These are phyloP conservation scores for Palythoa caribaeorum DNA, from an alignment of 92 coral and sea anemone genomes.

Conservation along the genomic window DNA sequence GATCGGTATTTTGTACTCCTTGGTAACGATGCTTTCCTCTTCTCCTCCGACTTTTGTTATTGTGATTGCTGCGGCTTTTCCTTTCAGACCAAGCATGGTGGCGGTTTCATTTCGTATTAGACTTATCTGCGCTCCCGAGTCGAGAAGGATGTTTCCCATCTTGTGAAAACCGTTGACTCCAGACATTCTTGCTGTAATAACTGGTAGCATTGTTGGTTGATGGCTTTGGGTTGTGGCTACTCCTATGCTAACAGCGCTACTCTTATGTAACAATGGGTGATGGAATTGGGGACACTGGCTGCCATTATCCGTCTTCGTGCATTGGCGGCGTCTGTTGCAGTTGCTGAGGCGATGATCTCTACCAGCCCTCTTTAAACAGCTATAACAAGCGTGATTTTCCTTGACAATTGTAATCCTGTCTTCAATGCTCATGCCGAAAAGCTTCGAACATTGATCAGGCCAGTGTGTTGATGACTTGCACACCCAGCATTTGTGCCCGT, in stretches of 20 bases:
- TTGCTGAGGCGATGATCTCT: constrained; percentile 27
- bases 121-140: constrained; percentile 64
- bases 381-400: constrained; percentile 16
- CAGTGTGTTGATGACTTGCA: constrained; percentile 1
- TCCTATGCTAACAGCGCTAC: constrained; percentile 23
- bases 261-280: constrained; percentile 65
- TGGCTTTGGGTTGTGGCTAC: constrained; percentile 38
- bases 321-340: constrained; percentile 34
- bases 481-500: neutral
- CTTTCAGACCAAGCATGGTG: constrained; percentile 38
- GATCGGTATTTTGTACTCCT: constrained; percentile 59
- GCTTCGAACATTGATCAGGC: constrained; percentile 16
- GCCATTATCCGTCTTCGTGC: constrained; percentile 37
- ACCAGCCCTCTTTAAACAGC: constrained; percentile 43
- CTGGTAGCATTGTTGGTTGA: constrained; percentile 43
- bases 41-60: neutral
- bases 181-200: constrained; percentile 28
- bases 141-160: constrained; percentile 51
- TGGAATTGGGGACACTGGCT: constrained; percentile 40
- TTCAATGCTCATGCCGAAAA: constrained; percentile 32
- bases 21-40: constrained; percentile 36
- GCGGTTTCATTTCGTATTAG: constrained; percentile 58
- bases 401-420: neutral
- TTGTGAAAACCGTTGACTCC: constrained; percentile 27
- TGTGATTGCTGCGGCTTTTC: constrained; percentile 38